Evolutionary conservation across 2,888 invertebrate species (phyloP).

Genomic region (Hedychridium roseum): DNA sequence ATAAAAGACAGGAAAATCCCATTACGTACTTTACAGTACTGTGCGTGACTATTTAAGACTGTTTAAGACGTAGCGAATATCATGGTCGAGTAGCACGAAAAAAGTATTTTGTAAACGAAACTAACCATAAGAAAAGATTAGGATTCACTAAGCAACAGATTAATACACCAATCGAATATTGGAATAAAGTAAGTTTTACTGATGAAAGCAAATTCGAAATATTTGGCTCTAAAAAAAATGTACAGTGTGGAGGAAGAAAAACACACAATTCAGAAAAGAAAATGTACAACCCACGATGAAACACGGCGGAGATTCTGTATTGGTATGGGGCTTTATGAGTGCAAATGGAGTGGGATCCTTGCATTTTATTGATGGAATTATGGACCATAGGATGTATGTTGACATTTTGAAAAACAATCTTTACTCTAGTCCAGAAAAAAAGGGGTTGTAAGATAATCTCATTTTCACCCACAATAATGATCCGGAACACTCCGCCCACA

Average conservation of each 20-base stretch:
- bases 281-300: slow-evolving; percentile 38
- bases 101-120: background rate
- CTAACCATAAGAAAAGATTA: slow-evolving; percentile 2
- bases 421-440: slow-evolving; percentile 8
- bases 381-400: slow-evolving; percentile 23
- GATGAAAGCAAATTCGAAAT: slow-evolving; percentile 6
- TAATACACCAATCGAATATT: slow-evolving; percentile 1
- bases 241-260: slow-evolving; percentile 31
- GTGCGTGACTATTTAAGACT: too few relatives aligned
- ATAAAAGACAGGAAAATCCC: too few relatives aligned
- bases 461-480: background rate
- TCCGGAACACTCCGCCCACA: background rate
- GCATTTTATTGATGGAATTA: slow-evolving; percentile 13
- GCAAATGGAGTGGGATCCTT: slow-evolving; percentile 32
- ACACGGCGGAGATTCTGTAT: slow-evolving; percentile 38
- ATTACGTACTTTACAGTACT: too few relatives aligned
- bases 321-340: slow-evolving; percentile 39
- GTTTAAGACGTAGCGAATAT: slow-evolving; percentile 1
- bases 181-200: slow-evolving; percentile 2
- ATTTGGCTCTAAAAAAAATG: slow-evolving; percentile 5
- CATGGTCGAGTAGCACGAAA: background rate
- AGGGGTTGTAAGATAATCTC: slow-evolving; percentile 8
- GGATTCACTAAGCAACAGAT: background rate
- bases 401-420: slow-evolving; percentile 24
- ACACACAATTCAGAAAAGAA: slow-evolving; percentile 25